Evolutionary conservation across 1,140 invertebrate species (phyloP), one percentile per base, ranked within the genome.

Genomic region (Tenebrio molitor): DNA sequence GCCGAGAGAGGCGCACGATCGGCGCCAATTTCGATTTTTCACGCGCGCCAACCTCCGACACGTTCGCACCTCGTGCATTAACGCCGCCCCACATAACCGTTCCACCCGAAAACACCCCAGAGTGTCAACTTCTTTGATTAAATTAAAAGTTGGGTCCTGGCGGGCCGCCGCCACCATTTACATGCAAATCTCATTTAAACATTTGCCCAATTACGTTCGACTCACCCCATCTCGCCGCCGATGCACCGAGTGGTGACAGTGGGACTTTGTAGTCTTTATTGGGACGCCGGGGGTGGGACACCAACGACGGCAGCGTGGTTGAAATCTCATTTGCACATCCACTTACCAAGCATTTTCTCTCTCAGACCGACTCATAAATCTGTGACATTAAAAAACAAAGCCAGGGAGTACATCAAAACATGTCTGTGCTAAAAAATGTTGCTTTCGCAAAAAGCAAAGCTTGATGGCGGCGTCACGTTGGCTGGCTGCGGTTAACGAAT

Each of bases 111-210:
- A 78, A 78, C 78, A 78, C 80, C 79, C 80, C 73, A 65, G 81
- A 79, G 80, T 80, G 77, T 78, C 75, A 81, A 82, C 78, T 81
- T 83, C 79, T 81, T 82, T 83, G 82, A 83, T 83, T 83, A 83
- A 83, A 83, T 83, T 83, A 82, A 82, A 83, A 83, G 79, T 83
- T 83, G 75, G 25, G 34, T 73, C 79, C 76, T 58, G 33, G 16
- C 33, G 75, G 67, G 76, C 53, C 65, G 64, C 67, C 70, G 63
- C 76, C 69, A 78, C 77, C 79, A 82, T 82, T 83, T 83, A 82
- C 82, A 82, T 83, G 81, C 77, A 82, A 83, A 83, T 82, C 81
- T 83, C 81, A 82, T 83, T 83, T 79, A 76, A 63, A 72, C 75
- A 75, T 79, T 79, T 76, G 77, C 39, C 76, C 73, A 69, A 71